Percentiles rank a stretch among this genome's conserved stretches.
phyloP scores from a whole-genome alignment of 2,888 invertebrate species.

The Lypha dubia region DNA sequence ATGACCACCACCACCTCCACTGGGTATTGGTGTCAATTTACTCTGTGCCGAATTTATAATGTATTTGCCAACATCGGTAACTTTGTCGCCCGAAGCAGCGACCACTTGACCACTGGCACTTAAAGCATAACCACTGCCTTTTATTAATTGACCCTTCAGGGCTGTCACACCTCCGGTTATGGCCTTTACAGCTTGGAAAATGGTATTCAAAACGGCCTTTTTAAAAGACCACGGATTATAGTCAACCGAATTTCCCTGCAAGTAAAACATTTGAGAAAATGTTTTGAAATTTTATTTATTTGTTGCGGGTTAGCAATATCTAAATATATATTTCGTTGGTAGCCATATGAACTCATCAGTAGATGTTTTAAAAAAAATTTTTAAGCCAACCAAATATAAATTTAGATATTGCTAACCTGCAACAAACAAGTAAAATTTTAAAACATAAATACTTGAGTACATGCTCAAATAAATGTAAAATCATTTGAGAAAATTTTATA shows the following conservation, averaged over 20 bases:
- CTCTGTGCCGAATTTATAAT: constrained; percentile 90
- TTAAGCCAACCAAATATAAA: no score
- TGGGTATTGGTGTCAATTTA: constrained; percentile 83
- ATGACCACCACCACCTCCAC: constrained; percentile 74
- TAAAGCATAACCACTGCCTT: constrained; percentile 90
- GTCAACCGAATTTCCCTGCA: constrained; percentile 81
- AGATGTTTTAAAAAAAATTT: no score
- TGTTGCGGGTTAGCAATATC: no score
- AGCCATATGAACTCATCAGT: no score
- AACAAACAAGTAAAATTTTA: no score
- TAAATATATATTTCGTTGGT: no score
- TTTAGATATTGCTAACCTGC: no score
- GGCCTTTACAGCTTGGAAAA: constrained; percentile 94
- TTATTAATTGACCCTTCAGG: constrained; percentile 93
- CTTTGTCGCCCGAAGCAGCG: constrained; percentile 90
- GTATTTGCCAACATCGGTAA: constrained; percentile 90
- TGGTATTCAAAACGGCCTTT: constrained; percentile 91
- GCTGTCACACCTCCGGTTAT: constrained; percentile 94
- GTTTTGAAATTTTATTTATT: background rate
- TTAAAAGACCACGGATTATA: constrained; percentile 91
- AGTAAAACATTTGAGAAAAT: background rate
- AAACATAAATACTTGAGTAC: no score
- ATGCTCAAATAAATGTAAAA: no score
- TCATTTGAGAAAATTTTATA: no score
- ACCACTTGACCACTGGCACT: constrained; percentile 88